Evolutionary conservation across 1,140 invertebrate species (phyloP), one percentile per base, ranked within the genome.

Genomic region (Heliothis subflexa): DNA sequence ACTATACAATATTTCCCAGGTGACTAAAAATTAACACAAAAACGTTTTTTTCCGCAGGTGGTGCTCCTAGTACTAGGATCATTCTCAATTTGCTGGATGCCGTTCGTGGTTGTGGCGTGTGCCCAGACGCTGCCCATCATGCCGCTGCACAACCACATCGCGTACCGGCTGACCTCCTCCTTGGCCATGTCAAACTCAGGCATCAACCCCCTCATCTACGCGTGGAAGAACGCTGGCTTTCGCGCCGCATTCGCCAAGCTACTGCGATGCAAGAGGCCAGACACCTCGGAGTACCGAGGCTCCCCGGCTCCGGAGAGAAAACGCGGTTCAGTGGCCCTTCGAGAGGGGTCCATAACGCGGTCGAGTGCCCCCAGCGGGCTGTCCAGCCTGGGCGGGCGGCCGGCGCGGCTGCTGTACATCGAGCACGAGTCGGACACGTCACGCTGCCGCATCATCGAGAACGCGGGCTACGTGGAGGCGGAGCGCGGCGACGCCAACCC

Each of bases 141-240:
- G 49, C 83, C 92, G 7, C 89, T 94, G 54, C 94, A 95, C 78
- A 95, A 93, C 78, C 93, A 95, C 28, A 90, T 96, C 54, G 91
- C 96, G 28, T 97, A 97, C 90, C 96, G 97, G 83, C 91, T 96
- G 0, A 95, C 96, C 18, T 97, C 97, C 74, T 96, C 96, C 2
- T 92, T 97, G 57, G 97, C 97, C 3, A 96, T 97, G 87, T 95
- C 96, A 47, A 97, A 97, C 91, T 97, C 97, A 1, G 96, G 96
- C 7, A 96, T 97, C 72, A 97, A 97, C 89, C 97, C 97, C 1
- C 90, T 97, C 14, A 97, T 97, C 82, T 97, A 97, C 90, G 97
- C 97, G 12, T 97, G 97, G 97, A 97, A 97, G 90, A 97, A 97
- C 86, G 94, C 95, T 7, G 97, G 96, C 59, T 97, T 97, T 83